A percentile compares a stretch with the other conserved stretches of the same genome.
phyloP scores from a whole-genome alignment of 53 echinoderm and acorn worm species.

The Glandiceps talaboti region DNA sequence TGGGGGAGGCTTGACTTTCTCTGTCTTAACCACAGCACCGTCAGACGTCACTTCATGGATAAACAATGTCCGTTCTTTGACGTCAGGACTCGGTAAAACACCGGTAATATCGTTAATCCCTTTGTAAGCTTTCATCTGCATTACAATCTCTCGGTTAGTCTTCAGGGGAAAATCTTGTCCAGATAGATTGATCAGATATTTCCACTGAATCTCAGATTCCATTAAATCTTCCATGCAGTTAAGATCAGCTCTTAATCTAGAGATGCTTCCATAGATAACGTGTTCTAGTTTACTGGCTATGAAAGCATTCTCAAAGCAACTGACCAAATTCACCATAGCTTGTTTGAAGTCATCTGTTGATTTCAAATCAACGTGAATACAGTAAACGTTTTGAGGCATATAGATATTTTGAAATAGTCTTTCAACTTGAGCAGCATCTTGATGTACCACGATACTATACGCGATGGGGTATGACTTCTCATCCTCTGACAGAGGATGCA shows the following conservation, averaged over 20 bases:
- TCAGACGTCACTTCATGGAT: conserved; percentile 25
- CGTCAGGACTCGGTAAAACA: conserved; percentile 30
- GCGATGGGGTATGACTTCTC: conserved; percentile 69
- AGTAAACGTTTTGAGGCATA: conserved; percentile 87
- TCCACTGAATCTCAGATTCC: conserved; percentile 33
- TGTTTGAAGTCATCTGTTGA: conserved; percentile 43
- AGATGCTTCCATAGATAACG: conserved; percentile 81
- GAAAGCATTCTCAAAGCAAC: conserved; percentile 88
- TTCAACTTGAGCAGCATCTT: conserved; percentile 76
- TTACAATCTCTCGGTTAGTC: conserved; percentile 85
- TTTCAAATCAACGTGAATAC: conserved; percentile 71
- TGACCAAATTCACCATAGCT: conserved; percentile 44
- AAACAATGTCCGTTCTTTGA: conserved; percentile 35
- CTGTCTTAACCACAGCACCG: conserved; percentile 32
- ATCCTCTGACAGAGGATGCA: conserved; percentile 44
- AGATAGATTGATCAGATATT: conserved; percentile 68
- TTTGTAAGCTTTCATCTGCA: conserved; percentile 54
- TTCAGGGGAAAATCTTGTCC: conserved; percentile 92
- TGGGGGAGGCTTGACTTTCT: conserved; percentile 41
- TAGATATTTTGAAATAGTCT: conserved; percentile 71
- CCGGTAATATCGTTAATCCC: conserved; percentile 74
- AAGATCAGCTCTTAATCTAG: conserved; percentile 74
- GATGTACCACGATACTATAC: conserved; percentile 68
- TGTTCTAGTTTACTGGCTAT: conserved; percentile 66
- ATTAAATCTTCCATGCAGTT: conserved; percentile 85